Evolutionary conservation across 1,140 invertebrate genomes (phyloP), one percentile per base, ranked within the genome.

Genomic region (Drosophila fuyamai): DNA sequence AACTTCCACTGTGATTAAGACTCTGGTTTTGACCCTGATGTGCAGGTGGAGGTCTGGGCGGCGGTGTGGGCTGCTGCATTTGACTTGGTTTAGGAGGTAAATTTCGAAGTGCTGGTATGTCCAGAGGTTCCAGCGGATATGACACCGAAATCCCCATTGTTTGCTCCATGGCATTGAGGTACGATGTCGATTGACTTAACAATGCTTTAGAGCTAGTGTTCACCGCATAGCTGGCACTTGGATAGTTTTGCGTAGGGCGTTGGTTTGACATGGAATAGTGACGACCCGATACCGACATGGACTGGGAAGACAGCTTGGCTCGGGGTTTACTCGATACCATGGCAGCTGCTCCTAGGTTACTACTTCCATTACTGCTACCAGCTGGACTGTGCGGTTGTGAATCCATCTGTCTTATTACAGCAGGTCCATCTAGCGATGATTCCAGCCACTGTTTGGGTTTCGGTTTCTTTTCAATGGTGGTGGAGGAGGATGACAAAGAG

Each of bases 401-500:
- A 0, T 88, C 83, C 12, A 89, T 63, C 54, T 88, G 74, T 23
- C 91, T 77, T 14, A 92, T 91, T 7, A 92, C 81, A 23, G 84
- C 79, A 0, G 93, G 93, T 8, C 93, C 93, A 73, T 94, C 93
- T 23, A 94, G 70, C 13, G 93, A 94, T 0, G 93, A 94, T 76
- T 94, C 93, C 58, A 93, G 61, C 93, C 91, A 92, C 88, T 93
- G 93, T 80, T 93, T 93, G 56, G 92, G 81, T 77, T 93, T 93
- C 16, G 91, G 38, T 27, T 89, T 88, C 68, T 88, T 88, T 23
- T 88, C 84, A 18, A 78, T 81, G 43, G 66, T 67, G 27, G 67
- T 81, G n/a, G 92, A 65, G 14, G 82, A 80, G 89, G 81, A 86
- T 3, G 85, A 79, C 29, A 91, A 36, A 3, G 88, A 92, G 46